Base-by-base conservation (phyloP, 2,113 vertebrate genomes). In the Ceratotherium simum region DNA sequence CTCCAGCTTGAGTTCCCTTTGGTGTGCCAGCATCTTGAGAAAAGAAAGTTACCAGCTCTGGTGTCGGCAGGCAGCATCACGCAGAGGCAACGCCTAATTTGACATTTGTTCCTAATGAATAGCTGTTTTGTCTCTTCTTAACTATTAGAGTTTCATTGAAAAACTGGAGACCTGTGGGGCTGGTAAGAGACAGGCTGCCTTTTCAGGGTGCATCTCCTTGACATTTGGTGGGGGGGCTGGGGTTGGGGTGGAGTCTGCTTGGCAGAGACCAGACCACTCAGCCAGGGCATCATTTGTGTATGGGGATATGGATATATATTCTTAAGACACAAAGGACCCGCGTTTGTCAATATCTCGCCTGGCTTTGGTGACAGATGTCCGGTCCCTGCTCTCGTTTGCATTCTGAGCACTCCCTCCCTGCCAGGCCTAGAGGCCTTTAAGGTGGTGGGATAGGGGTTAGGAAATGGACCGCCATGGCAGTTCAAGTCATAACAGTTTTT, bases 351-450 rank as follows among this genome's bases (percentile, higher is more conserved):
- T 95, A 92, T 94, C 87, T 92, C 5, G 0, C 94, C 97, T 73
- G 92, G 96, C 56, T 76, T 95, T 91, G 94, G 95, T 97, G 98
- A 96, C 97, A 98, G 97, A 97, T 98, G 97, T 97, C 88, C 33
- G 9, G 90, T 88, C 90, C 60, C 62, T 58, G 90, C 51, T 94
- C 82, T 90, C 65, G 1, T 98, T 96, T 96, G 87, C 90, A 94
- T 94, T 96, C 90, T 70, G 58, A 97, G 27, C 65, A 67, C 70
- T 51, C 60, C 65, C 56, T 90, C 73, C 62, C 65, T 58, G 70
- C 46, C 48, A 76, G 90, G 88, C 95, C 83, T 42, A 54, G 65
- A 73, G 93, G 86, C 94, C 89, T 96, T 81, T 73, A 42, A 93
- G 95, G 96, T 94, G 95, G 87, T 73, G 69, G 42, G 75, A n/a